Conservation (phyloP, 2,888 invertebrate genomes). For the Strigamia crassipes region DNA sequence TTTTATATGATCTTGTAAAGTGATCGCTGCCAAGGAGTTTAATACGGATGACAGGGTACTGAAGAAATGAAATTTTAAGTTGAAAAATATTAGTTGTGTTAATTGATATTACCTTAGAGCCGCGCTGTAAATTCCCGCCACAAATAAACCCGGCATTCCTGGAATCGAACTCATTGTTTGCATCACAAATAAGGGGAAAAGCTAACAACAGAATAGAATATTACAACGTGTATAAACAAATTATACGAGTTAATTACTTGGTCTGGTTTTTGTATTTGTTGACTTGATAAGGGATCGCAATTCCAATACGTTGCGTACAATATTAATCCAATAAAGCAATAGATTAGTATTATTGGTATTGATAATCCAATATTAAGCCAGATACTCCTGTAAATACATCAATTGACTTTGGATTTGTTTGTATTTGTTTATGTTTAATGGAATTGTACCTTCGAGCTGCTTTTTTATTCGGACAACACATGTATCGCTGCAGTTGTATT, state of each 20-base stretch:
- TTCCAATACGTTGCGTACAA: conserved; percentile 25
- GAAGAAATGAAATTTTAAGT: background rate
- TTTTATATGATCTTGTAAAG: background rate
- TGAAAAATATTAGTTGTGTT: background rate
- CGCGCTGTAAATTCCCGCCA: conserved; percentile 89
- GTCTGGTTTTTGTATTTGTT: conserved; percentile 42
- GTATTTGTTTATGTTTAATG: background rate
- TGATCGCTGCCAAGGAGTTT: conserved; percentile 31
- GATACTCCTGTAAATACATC: background rate
- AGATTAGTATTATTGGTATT: background rate
- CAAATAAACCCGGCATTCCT: conserved; percentile 84
- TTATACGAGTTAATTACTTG: conserved; percentile 1
- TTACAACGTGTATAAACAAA: background rate
- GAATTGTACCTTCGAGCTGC: conserved; percentile 4
- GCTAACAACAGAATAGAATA: conserved; percentile 58
- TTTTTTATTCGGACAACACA: background rate
- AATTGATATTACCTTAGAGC: conserved; percentile 68
- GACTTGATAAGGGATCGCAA: conserved; percentile 15
- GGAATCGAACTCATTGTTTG: conserved; percentile 75
- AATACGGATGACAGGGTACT: conserved; percentile 19
- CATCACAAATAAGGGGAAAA: conserved; percentile 82
- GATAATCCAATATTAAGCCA: background rate
- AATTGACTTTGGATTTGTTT: background rate
- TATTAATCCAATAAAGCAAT: conserved; percentile 26
- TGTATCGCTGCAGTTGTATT: conserved; percentile 25